Base-by-base conservation (phyloP, 1,140 invertebrate genomes). In the Drosophila busckii region DNA sequence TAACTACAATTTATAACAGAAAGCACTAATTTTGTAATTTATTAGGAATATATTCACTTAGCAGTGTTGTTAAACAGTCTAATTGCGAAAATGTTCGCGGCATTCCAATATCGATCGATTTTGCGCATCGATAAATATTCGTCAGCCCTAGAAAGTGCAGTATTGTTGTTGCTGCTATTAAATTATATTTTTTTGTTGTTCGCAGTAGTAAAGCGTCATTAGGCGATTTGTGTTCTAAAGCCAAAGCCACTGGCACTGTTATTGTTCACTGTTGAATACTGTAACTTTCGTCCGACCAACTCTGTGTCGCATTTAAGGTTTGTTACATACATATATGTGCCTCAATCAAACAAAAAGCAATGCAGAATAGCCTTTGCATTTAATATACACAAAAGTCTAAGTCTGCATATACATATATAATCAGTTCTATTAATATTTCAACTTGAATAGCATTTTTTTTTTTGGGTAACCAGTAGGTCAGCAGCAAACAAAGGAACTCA, bases 401-500 rank as follows among this genome's bases (percentile, higher is more conserved):
- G n/a, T n/a, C n/a, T n/a, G n/a, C n/a, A n/a, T n/a, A n/a, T n/a
- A n/a, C n/a, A n/a, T n/a, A n/a, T n/a, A n/a, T n/a, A n/a, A n/a
- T n/a, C n/a, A n/a, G n/a, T n/a, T n/a, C n/a, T n/a, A n/a, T n/a
- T n/a, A n/a, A n/a, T n/a, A n/a, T n/a, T n/a, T n/a, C n/a, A n/a
- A n/a, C n/a, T n/a, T n/a, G n/a, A n/a, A n/a, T n/a, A n/a, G n/a
- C n/a, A n/a, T n/a, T n/a, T n/a, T n/a, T n/a, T n/a, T n/a, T n/a
- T n/a, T n/a, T n/a, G n/a, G n/a, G n/a, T n/a, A n/a, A n/a, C n/a
- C n/a, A n/a, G n/a, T n/a, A n/a, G n/a, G n/a, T n/a, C 15, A 25
- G 38, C 52, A 37, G 53, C 61, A 76, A 70, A 75, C 70, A 75
- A 75, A 75, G 70, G 44, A 75, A 52, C 31, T 25, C 40, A 40